Conservation (phyloP, 2,113 vertebrate genomes). For the Solea solea region DNA sequence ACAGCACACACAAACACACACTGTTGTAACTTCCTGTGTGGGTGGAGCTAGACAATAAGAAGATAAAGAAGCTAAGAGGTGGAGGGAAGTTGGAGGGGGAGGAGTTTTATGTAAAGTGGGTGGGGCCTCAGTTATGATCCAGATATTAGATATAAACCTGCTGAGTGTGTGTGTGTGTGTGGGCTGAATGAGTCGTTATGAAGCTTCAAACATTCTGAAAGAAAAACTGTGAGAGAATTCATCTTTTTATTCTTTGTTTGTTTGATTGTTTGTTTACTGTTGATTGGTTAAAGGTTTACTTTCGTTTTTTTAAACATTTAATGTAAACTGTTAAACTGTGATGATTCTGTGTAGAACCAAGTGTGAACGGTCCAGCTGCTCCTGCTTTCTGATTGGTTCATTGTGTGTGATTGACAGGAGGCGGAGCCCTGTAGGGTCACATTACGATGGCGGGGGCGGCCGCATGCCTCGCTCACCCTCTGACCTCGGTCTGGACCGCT, state of each 20-base stretch:
- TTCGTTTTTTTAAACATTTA: too few species aligned
- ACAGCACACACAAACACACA: conserved; percentile 1
- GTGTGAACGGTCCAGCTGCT: too few species aligned
- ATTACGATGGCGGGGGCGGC: conserved; percentile 35
- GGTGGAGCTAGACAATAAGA: not conserved
- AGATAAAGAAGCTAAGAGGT: not conserved
- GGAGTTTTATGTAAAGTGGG: not conserved
- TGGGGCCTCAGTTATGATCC: conserved; percentile 27
- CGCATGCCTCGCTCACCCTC: conserved; percentile 49
- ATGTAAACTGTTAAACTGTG: too few species aligned
- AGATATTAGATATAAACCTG: conserved; percentile 42
- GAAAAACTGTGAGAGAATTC: conserved; percentile 33
- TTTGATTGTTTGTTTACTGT: not conserved
- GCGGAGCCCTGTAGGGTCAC: conserved; percentile 66
- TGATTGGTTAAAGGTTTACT: too few species aligned
- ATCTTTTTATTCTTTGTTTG: not conserved
- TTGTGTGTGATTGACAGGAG: conserved; percentile 40
- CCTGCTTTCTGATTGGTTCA: conserved; percentile 1
- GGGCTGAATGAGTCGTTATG: conserved; percentile 22
- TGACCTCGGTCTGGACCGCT: conserved; percentile 29
- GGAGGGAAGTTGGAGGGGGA: not conserved
- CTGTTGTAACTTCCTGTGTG: conserved; percentile 21
- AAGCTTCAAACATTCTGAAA: conserved; percentile 25
- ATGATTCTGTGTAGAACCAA: not conserved
- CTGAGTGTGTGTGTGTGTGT: conserved; percentile 41